A percentile compares a stretch with the other conserved stretches of the same genome.
These are phyloP conservation scores for Ardeotis arabs DNA, from an alignment of 2,113 vertebrate species.

Conservation along the genomic window DNA sequence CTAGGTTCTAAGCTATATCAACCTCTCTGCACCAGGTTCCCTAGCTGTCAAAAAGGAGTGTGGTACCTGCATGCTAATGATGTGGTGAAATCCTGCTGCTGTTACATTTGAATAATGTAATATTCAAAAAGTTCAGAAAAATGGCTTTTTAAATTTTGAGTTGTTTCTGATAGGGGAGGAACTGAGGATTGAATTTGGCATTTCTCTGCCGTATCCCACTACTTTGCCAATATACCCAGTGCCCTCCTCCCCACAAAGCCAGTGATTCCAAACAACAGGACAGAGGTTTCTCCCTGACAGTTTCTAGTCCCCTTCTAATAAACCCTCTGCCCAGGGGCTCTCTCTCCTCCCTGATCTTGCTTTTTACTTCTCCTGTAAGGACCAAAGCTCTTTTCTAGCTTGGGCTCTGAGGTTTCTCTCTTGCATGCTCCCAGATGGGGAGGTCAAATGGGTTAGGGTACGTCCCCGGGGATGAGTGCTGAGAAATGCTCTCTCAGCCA, in stretches of 20 bases:
- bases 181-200: background rate
- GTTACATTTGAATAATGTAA: background rate
- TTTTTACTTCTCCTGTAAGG: background rate
- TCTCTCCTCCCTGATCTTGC: background rate
- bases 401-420: background rate
- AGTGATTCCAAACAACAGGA: background rate
- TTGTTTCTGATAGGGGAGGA: background rate
- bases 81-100: background rate
- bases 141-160: background rate
- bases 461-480: background rate
- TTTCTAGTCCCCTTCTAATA: background rate
- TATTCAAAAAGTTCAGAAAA: background rate
- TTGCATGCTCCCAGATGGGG: background rate
- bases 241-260: background rate
- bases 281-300: background rate
- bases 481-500: background rate
- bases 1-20: fast-evolving
- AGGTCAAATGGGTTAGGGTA: background rate
- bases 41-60: background rate
- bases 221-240: background rate
- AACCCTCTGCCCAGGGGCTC: background rate
- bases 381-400: background rate
- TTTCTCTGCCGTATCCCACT: background rate
- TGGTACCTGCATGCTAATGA: background rate
- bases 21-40: background rate